phyloP scores from a whole-genome alignment of 2,888 invertebrate genomes.

The Heliconius hortense region DNA sequence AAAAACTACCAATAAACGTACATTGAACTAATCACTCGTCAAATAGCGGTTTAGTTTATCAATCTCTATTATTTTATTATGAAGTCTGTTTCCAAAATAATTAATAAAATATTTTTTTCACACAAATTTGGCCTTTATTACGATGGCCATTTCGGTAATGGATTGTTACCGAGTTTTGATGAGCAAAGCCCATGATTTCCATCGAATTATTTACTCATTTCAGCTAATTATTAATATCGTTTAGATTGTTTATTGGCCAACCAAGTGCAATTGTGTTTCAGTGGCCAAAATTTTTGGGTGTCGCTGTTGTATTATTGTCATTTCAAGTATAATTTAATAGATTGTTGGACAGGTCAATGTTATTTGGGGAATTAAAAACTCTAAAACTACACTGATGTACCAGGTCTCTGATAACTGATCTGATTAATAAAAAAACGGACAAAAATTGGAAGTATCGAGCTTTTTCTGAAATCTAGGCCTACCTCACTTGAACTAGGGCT shows the following conservation, averaged over 20 bases:
- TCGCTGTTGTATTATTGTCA: too few species aligned
- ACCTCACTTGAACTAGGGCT: too few species aligned
- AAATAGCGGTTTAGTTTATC: slow-evolving; percentile 10
- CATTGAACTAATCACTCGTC: slow-evolving; percentile 4
- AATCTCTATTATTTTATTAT: slow-evolving; percentile 3
- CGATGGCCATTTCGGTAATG: not conserved
- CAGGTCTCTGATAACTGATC: too few species aligned
- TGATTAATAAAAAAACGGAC: too few species aligned
- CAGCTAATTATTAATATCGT: slow-evolving; percentile 9
- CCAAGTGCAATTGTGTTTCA: too few species aligned
- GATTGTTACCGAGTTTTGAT: not conserved
- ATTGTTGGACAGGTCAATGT: too few species aligned
- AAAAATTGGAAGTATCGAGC: too few species aligned
- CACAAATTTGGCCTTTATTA: slow-evolving; percentile 1
- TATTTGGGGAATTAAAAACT: too few species aligned
- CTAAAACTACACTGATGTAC: too few species aligned
- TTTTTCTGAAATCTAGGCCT: too few species aligned
- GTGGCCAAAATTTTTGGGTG: too few species aligned
- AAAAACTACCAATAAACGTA: not conserved
- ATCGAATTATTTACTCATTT: slow-evolving; percentile 5
- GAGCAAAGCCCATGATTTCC: slow-evolving; percentile 1
- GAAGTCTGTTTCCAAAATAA: not conserved
- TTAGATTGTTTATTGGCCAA: not conserved
- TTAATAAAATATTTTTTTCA: not conserved
- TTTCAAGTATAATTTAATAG: too few species aligned